phyloP scores from a whole-genome alignment of 2,113 vertebrate genomes.

The Sapajus apella region DNA sequence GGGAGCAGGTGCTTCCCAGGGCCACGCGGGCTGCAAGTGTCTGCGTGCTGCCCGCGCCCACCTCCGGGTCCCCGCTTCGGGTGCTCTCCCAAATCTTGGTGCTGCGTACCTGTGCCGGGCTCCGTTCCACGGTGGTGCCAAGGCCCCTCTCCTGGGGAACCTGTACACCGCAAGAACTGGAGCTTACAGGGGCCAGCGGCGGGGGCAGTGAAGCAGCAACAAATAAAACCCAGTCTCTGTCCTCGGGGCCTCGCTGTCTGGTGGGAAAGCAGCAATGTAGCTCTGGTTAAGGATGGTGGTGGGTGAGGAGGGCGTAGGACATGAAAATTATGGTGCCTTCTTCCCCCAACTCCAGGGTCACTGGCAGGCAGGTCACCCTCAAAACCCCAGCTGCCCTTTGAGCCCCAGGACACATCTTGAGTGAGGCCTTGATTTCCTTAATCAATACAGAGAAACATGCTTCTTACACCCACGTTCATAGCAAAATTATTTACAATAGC shows the following conservation, averaged over 20 bases:
- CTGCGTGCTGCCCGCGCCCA: neutral
- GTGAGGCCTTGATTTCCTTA: neutral
- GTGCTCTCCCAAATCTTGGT: too few relatives aligned
- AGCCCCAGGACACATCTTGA: neutral
- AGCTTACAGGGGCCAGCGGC: neutral
- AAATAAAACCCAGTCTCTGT: neutral
- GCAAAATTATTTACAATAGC: neutral
- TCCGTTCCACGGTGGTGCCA: rapidly evolving
- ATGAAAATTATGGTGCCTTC: neutral
- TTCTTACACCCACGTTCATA: neutral
- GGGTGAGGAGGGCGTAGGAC: rapidly evolving
- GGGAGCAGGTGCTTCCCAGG: neutral
- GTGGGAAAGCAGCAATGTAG: neutral
- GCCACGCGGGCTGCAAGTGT: neutral
- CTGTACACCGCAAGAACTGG: neutral
- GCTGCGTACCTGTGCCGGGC: neutral
- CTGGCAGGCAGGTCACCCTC: neutral
- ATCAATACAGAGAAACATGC: neutral
- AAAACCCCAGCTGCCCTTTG: neutral
- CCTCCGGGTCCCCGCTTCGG: neutral
- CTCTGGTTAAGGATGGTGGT: rapidly evolving
- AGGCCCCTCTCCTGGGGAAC: neutral
- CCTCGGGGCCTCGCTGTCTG: neutral
- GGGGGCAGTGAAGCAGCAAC: too few relatives aligned
- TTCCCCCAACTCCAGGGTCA: neutral